Evolutionary conservation across 2,888 invertebrate genomes (phyloP), one percentile per base, ranked within the genome.

Genomic region (Chrysomela aeneicollis): DNA sequence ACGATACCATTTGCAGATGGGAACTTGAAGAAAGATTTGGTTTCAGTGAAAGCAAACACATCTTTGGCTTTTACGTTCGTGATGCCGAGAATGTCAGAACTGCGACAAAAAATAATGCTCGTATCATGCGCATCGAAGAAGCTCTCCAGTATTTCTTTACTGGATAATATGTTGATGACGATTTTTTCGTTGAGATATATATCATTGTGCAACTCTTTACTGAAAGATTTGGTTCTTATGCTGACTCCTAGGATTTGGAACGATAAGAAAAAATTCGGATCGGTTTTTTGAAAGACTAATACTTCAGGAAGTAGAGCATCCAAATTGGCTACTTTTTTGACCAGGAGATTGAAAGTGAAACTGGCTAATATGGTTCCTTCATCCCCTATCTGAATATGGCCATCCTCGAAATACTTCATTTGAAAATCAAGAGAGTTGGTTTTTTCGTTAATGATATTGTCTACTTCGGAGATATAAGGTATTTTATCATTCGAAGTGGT

Each of bases 321-420:
- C 37, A 89, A 73, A 76, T 89, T 88, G 62, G 85, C 84, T 0
- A 86, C 85, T 8, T 83, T 82, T 21, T 86, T 85, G 18, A 89
- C 85, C 30, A 85, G 82, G 26, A 90, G 82, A 68, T 84, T 86
- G 2, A 90, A 81, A 0, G 87, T 73, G 76, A 87, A 89, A 46
- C 83, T 80, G 32, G 42, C 67, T 4, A 60, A 67, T 8, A 71
- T 61, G 0, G 79, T 81, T 9, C 70, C 69, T 0, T 83, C 84
- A 0, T 71, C 71, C 0, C 88, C 88, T 32, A 88, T 82, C 69
- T 86, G 85, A 59, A 88, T 87, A 57, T 85, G 84, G 0, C 87
- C 87, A 63, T 87, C 86, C 63, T 85, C 85, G 1, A 86, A 69
- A 61, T 86, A 78, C 55, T 80, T 82, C 0, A 87, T 83, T 9